Evolutionary conservation across 2,113 vertebrate genomes (phyloP), one percentile per base, ranked within the genome.

Genomic region (Notechis scutatus): DNA sequence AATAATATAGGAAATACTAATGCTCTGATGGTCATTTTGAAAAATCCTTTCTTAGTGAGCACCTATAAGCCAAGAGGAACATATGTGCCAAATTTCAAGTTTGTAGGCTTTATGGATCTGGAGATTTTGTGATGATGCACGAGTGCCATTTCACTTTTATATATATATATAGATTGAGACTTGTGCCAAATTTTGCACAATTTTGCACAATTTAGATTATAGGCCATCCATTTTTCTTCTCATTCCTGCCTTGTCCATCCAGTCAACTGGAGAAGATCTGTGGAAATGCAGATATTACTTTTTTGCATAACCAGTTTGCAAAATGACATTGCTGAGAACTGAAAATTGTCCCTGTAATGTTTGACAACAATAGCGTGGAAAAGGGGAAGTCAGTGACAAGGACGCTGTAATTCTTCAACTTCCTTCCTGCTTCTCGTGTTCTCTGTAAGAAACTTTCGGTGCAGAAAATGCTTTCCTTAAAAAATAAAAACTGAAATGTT

Each of bases 381-480:
- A 97, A 95, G 90, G 90, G 96, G 96, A 97, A 96, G 90, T 55
- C 57, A 39, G 4, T 97, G 97, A 96, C 92, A 74, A 90, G 92
- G 2, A 0, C 94, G 93, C 20, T 14, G 85, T 94, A 91, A 89
- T 92, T 95, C 94, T 91, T 1, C 18, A 4, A 39, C 95, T 96
- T 97, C 96, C 93, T 95, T 96, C 88, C 93, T 91, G 94, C 90
- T 91, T 94, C 94, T 94, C 21, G 90, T 94, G n/a, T 55, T 93
- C 69, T 96, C 94, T 96, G 92, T 93, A 87, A 88, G 86, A 69
- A 92, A 92, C 94, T 96, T 74, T 96, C 90, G 39, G n/a, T 91
- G 57, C 91, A 88, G 93, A 24, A 34, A 95, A 92, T 87, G 88
- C 91, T 85, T 52, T 56, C 64, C 15, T 91, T 94, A 91, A 34